phyloP scores from a whole-genome alignment of 2,888 invertebrate species.

The Agrotis exclamationis region DNA sequence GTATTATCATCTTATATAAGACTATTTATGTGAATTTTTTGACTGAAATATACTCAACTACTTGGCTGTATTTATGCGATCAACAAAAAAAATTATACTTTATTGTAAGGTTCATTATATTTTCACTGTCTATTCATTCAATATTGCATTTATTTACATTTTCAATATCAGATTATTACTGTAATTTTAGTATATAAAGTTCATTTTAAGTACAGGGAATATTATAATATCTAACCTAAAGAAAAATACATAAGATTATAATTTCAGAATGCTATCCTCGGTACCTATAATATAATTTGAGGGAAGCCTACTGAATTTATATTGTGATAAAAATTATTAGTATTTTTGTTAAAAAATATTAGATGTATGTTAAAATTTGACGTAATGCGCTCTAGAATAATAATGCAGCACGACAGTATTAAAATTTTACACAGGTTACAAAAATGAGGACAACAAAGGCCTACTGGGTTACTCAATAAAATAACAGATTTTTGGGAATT shows the following conservation, averaged over 20 bases:
- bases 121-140: slow-evolving; percentile 11
- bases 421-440: neutral
- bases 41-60: slow-evolving; percentile 52
- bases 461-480: too few relatives aligned
- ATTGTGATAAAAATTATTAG: slow-evolving; percentile 77
- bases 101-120: neutral
- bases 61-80: neutral
- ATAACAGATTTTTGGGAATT: neutral
- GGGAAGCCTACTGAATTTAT: slow-evolving; percentile 90
- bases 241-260: slow-evolving; percentile 73
- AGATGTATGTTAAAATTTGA: too few relatives aligned
- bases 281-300: slow-evolving; percentile 71
- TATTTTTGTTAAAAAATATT: slow-evolving; percentile 43
- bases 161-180: slow-evolving; percentile 26
- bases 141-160: slow-evolving; percentile 44
- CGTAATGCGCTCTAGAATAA: neutral
- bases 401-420: slow-evolving; percentile 30
- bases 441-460: neutral
- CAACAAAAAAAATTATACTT: neutral
- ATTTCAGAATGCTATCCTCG: slow-evolving; percentile 90
- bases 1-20: slow-evolving; percentile 4
- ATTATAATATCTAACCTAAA: slow-evolving; percentile 14
- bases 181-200: slow-evolving; percentile 51
- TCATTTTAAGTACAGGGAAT: slow-evolving; percentile 63
- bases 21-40: slow-evolving; percentile 17